A percentile compares a stretch with the other conserved stretches of the same genome.
Evolutionary conservation across 2,113 vertebrate species (phyloP).

Genomic region (Silurus meridionalis): DNA sequence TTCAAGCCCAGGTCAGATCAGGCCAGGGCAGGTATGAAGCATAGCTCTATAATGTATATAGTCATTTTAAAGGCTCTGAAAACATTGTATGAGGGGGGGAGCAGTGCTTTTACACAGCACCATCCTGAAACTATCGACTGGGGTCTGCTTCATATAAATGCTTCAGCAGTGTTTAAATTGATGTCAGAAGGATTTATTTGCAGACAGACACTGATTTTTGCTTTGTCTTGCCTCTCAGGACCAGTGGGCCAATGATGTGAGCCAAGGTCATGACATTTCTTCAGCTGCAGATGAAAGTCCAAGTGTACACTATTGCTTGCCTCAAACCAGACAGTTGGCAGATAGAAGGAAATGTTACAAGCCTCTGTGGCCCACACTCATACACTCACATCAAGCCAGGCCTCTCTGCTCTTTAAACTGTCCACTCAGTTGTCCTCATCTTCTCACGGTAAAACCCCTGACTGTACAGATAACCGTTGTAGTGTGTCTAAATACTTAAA

Average conservation of each 20-base stretch:
- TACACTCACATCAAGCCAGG: background rate
- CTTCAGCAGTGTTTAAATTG: constrained; percentile 16
- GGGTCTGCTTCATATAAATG: constrained; percentile 24
- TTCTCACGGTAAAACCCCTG: background rate
- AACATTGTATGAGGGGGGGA: background rate
- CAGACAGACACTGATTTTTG: constrained; percentile 52
- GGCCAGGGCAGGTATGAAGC: background rate
- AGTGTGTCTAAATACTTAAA: background rate
- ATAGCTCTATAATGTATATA: background rate
- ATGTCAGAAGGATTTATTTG: constrained; percentile 45
- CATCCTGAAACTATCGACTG: constrained; percentile 25
- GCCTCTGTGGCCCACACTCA: background rate
- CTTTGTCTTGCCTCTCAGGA: constrained; percentile 52
- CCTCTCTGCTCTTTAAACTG: background rate
- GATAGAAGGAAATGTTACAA: constrained; percentile 49
- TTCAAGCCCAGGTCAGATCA: background rate
- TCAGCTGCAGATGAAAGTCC: constrained; percentile 59
- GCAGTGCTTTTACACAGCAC: background rate
- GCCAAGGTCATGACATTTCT: constrained; percentile 53
- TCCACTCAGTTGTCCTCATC: background rate
- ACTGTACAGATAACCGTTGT: background rate
- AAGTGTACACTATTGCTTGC: constrained; percentile 35
- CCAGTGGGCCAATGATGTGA: constrained; percentile 48
- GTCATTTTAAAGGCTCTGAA: background rate
- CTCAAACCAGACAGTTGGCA: constrained; percentile 53